Base-by-base conservation (phyloP, 2,888 invertebrate genomes). In the Cephus runcator region DNA sequence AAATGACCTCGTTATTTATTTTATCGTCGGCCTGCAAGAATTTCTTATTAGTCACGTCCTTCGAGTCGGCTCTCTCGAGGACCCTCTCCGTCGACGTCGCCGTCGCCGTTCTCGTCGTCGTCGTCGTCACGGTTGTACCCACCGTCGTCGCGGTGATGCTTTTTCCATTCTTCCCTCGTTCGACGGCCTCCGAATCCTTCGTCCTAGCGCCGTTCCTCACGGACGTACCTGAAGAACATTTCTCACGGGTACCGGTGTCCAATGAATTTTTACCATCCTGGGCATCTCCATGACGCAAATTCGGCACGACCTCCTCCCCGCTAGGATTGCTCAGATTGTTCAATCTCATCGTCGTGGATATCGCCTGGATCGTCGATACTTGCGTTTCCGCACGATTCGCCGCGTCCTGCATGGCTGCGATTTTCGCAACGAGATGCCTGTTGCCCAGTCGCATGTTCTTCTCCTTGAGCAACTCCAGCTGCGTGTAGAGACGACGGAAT, bases 321-420 rank as follows among this genome's bases (percentile, higher is more conserved):
- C 31, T 36, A 11, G 85, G 80, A 69, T 84, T 82, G 35, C 86
- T 82, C 92, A 93, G 15, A 92, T 93, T 73, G 92, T 92, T 83
- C 86, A 93, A 79, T 92, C 89, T 85, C 77, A 90, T 81, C 69
- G 85, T 87, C 75, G 89, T 87, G 12, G 90, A 88, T 80, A 90
- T 87, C 9, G 88, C 87, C 40, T 90, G 90, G 69, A 90, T 88
- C 30, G 89, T 93, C 69, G 92, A 92, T 0, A 93, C 88, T n/a
- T 93, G 91, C 1, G 93, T 93, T 83, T 95, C 95, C 75, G 93
- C 93, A 12, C 93, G 90, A 36, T 93, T 93, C 0, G 96, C 95
- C 0, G 96, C 96, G 80, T 96, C 96, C 86, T 96, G 96, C 97
- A 97, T 97, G 11, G 96, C 96, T 0, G 94, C 93, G 82, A 97